Evolutionary conservation across 2,888 invertebrate genomes (phyloP).

Genomic region (Fabriciana adippe): DNA sequence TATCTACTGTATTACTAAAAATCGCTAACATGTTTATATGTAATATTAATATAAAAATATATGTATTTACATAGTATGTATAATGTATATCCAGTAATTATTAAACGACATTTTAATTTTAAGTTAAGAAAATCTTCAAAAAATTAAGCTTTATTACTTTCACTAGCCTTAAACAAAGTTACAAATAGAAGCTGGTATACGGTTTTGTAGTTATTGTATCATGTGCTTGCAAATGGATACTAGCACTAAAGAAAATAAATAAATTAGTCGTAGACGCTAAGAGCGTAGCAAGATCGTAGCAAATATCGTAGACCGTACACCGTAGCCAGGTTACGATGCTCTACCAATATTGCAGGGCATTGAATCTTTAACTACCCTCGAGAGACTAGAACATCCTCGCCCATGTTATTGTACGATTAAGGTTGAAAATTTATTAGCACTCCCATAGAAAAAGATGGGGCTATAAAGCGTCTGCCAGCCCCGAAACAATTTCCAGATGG

Average conservation of each 20-base stretch:
- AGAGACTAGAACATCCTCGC: slow-evolving; percentile 15
- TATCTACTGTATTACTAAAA: too few relatives aligned
- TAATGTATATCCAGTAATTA: too few relatives aligned
- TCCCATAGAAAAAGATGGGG: slow-evolving; percentile 24
- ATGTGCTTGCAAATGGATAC: not conserved
- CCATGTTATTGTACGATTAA: slow-evolving; percentile 32
- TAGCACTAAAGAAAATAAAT: slow-evolving; percentile 16
- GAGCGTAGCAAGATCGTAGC: slow-evolving; percentile 28
- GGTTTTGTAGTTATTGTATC: not conserved
- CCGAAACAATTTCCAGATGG: slow-evolving; percentile 42
- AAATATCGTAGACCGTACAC: slow-evolving; percentile 27
- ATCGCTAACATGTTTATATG: too few relatives aligned
- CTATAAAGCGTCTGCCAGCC: slow-evolving; percentile 39
- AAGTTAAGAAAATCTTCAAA: too few relatives aligned
- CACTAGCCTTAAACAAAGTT: too few relatives aligned
- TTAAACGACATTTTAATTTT: too few relatives aligned
- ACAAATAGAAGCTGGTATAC: too few relatives aligned
- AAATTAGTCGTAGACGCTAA: slow-evolving; percentile 23
- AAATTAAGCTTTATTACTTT: too few relatives aligned
- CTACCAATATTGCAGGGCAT: slow-evolving; percentile 24
- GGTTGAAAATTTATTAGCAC: slow-evolving; percentile 30
- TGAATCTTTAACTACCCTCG: slow-evolving; percentile 39
- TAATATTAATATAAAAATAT: too few relatives aligned
- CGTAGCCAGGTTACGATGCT: slow-evolving; percentile 25
- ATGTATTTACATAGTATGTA: too few relatives aligned